Conservation (phyloP, 2,888 invertebrate genomes). For the Ramazzottius varieornatus region DNA sequence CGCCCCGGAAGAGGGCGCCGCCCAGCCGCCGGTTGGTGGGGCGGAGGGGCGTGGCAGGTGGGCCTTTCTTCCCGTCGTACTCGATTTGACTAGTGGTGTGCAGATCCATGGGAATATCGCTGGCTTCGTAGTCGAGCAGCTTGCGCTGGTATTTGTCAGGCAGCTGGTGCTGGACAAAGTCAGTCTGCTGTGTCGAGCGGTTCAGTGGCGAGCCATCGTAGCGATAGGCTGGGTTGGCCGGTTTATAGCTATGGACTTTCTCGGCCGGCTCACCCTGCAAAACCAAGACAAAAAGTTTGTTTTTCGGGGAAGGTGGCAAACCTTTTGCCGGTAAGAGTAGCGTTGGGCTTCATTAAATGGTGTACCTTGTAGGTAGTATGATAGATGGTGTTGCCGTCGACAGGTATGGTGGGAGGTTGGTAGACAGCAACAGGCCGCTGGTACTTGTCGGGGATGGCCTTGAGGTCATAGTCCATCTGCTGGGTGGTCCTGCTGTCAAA, state of each 20-base stretch:
- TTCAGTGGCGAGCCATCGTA: not conserved
- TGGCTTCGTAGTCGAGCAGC: not conserved
- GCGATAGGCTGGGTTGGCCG: not conserved
- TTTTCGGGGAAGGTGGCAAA: too few relatives aligned
- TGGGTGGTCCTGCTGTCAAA: not conserved
- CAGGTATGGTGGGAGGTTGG: not conserved
- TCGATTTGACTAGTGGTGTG: not conserved
- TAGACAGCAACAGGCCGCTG: not conserved
- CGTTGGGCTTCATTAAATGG: too few relatives aligned
- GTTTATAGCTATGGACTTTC: not conserved
- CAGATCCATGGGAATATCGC: not conserved
- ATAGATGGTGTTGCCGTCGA: not conserved
- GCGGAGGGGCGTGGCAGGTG: not conserved
- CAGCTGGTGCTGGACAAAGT: not conserved
- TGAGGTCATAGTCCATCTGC: not conserved
- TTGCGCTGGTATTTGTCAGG: not conserved
- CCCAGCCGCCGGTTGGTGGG: not conserved
- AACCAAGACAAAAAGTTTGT: too few relatives aligned
- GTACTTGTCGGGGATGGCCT: not conserved
- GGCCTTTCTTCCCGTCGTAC: not conserved
- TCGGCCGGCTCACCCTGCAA: not conserved
- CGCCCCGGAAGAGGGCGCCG: not conserved
- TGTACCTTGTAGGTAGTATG: not conserved
- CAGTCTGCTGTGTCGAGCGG: not conserved
- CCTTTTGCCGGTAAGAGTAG: too few relatives aligned